Evolutionary conservation across 2,113 vertebrate species (phyloP).

Genomic region (Bambusicola thoracicus): DNA sequence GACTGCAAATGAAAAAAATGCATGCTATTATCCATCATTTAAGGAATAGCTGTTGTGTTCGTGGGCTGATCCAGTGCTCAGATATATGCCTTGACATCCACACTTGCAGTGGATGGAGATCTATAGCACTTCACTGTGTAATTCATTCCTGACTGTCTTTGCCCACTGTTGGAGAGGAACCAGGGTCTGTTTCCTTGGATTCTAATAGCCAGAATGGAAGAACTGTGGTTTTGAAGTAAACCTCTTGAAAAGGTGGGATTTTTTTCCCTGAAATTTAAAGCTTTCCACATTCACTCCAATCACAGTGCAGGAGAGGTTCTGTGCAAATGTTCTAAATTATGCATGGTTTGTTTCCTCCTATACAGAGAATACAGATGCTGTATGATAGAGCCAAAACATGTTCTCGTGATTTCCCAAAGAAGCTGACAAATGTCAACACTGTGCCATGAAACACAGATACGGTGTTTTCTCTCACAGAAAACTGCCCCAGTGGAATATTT

Average conservation of each 20-base stretch:
- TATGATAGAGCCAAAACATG: not conserved
- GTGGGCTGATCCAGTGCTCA: not conserved
- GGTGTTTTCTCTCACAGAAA: not conserved
- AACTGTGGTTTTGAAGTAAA: not conserved
- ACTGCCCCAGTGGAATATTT: not conserved
- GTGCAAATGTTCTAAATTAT: not conserved
- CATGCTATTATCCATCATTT: accelerated
- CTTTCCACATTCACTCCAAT: not conserved
- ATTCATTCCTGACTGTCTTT: not conserved
- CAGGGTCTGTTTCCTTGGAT: not conserved
- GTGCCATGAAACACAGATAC: not conserved
- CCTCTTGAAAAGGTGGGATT: not conserved
- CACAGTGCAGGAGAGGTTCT: not conserved
- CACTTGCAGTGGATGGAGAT: not conserved
- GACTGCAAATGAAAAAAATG: not conserved
- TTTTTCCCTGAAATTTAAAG: not conserved
- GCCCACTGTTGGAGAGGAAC: not conserved
- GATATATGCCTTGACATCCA: too few species aligned
- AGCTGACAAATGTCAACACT: not conserved
- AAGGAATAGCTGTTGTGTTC: not conserved
- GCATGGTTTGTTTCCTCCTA: not conserved
- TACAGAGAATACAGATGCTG: not conserved
- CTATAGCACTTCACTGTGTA: accelerated
- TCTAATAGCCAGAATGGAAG: not conserved
- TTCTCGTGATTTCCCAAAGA: not conserved